Conservation (phyloP, 2,888 invertebrate genomes). For the Lordiphosa andalusiaca region DNA sequence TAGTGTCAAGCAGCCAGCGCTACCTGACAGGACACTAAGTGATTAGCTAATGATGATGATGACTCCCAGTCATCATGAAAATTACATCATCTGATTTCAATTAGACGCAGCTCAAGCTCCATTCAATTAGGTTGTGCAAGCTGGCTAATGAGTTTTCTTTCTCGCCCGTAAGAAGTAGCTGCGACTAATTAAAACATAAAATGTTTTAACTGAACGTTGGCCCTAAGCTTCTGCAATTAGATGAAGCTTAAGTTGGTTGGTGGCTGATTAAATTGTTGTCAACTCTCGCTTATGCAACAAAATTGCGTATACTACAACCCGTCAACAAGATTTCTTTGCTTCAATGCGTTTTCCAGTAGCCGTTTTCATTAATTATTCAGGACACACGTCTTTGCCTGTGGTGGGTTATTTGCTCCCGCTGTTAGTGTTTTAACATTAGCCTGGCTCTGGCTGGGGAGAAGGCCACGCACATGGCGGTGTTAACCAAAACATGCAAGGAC, state of each 20-base stretch:
- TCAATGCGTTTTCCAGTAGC: conserved; percentile 29
- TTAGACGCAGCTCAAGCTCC: conserved; percentile 35
- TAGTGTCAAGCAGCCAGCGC: too few relatives aligned
- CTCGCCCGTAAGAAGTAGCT: conserved; percentile 11
- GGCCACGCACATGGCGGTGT: conserved; percentile 17
- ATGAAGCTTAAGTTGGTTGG: conserved; percentile 8
- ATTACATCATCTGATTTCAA: conserved; percentile 42
- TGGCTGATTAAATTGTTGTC: conserved; percentile 32
- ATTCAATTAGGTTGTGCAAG: conserved; percentile 28
- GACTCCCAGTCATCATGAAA: conserved; percentile 21
- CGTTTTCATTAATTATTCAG: conserved; percentile 67
- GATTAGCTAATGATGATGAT: conserved; percentile 1
- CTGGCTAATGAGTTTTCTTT: conserved; percentile 27
- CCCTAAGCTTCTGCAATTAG: conserved; percentile 19
- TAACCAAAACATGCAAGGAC: conserved; percentile 18
- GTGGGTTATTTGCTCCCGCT: not conserved
- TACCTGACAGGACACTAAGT: not conserved
- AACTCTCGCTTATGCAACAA: conserved; percentile 23
- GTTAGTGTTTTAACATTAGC: conserved; percentile 29
- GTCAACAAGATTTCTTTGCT: conserved; percentile 12
- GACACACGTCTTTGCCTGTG: conserved; percentile 30
- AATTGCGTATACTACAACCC: conserved; percentile 23
- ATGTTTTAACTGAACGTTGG: conserved; percentile 27
- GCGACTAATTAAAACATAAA: conserved; percentile 56
- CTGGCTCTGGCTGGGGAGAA: conserved; percentile 15